Evolutionary conservation across 2,888 invertebrate species (phyloP).

Genomic region (Cosmopolites sordidus): DNA sequence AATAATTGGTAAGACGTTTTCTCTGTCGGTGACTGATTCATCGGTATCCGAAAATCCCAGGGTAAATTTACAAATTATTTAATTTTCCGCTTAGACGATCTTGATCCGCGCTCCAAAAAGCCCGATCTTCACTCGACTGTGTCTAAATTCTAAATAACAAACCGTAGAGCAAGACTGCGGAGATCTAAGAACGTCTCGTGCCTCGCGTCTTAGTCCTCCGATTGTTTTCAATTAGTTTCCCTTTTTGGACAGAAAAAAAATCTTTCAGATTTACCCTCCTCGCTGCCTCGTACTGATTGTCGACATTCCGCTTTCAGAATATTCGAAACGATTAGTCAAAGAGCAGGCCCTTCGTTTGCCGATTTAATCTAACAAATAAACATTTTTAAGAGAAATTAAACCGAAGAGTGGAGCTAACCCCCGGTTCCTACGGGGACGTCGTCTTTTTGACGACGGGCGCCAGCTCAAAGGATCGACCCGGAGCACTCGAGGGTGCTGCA

Average conservation of each 20-base stretch:
- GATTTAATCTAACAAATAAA: constrained; percentile 4
- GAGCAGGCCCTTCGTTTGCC: background rate
- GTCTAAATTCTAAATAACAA: constrained; percentile 29
- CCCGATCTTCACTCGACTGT: constrained; percentile 39
- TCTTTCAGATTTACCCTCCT: background rate
- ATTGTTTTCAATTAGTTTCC: constrained; percentile 7
- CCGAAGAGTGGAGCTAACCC: background rate
- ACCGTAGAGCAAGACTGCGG: constrained; percentile 15
- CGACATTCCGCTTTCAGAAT: constrained; percentile 1
- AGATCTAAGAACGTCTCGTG: background rate
- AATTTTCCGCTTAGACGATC: constrained; percentile 47
- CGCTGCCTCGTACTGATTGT: background rate
- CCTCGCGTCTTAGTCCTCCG: background rate
- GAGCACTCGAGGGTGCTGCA: constrained; percentile 35
- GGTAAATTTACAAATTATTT: constrained; percentile 46
- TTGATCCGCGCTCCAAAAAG: constrained; percentile 44
- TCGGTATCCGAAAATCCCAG: background rate
- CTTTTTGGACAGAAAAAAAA: background rate
- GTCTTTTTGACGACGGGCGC: background rate
- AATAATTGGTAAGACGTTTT: no score
- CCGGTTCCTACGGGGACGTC: background rate
- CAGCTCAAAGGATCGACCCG: background rate
- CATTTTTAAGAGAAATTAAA: constrained; percentile 1
- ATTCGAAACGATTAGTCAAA: constrained; percentile 4
- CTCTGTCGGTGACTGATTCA: no score